phyloP scores from a whole-genome alignment of 2,797 vertebrate genomes.

The Pygocentrus nattereri region DNA sequence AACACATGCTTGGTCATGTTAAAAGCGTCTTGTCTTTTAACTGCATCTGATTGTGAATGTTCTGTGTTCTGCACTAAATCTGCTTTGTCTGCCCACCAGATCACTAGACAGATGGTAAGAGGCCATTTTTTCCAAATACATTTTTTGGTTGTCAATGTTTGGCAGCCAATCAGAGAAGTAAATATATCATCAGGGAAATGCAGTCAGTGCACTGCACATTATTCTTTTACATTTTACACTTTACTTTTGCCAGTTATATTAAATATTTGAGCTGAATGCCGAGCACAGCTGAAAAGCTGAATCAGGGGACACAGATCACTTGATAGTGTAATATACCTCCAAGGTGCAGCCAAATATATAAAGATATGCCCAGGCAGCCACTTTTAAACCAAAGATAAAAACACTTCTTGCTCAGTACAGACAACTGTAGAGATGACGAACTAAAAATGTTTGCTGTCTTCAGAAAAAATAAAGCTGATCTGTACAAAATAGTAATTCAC shows the following conservation, averaged over 20 bases:
- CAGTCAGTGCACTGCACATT: not conserved
- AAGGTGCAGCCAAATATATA: not conserved
- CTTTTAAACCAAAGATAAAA: not conserved
- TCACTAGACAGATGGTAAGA: not conserved
- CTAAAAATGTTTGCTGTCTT: constrained; percentile 23
- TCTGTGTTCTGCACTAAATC: not conserved
- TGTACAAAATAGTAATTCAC: constrained; percentile 20
- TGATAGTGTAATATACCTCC: not conserved
- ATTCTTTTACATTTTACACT: not conserved
- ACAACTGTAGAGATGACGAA: constrained; percentile 15
- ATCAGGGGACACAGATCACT: not conserved
- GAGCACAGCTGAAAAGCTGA: not conserved
- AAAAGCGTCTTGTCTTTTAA: not conserved
- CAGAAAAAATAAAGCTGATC: not conserved
- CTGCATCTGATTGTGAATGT: not conserved
- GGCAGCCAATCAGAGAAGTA: not conserved
- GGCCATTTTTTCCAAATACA: not conserved
- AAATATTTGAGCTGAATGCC: not conserved
- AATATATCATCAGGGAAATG: not conserved
- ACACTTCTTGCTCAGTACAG: not conserved
- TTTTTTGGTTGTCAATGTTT: not conserved
- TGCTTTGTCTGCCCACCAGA: not conserved
- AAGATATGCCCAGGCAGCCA: not conserved
- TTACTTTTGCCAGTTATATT: not conserved
- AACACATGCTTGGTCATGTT: too few species aligned